phyloP scores from a whole-genome alignment of 2,113 vertebrate genomes.

The Erythrolamprus reginae region DNA sequence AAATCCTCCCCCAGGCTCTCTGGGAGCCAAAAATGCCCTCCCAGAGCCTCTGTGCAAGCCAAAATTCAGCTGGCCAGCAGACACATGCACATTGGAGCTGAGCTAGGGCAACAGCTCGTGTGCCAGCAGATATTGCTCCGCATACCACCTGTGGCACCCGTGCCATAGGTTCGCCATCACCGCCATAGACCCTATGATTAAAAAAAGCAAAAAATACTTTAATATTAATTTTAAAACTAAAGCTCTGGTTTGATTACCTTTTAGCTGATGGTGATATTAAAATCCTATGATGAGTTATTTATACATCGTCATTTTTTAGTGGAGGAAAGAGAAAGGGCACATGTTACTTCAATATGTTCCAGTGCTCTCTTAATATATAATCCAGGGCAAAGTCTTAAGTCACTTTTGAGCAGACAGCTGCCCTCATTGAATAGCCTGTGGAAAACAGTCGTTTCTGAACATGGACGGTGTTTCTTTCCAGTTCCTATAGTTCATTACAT shows the following conservation, averaged over 20 bases:
- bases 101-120: no score
- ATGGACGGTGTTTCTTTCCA: background rate
- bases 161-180: no score
- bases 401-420: background rate
- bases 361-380: background rate
- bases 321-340: background rate
- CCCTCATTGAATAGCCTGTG: background rate
- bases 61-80: no score
- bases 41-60: no score
- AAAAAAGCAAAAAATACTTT: background rate
- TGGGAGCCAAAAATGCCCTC: no score
- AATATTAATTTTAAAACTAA: background rate
- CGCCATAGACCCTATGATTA: background rate
- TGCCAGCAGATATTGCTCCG: no score
- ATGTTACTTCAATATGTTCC: background rate
- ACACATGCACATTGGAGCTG: no score
- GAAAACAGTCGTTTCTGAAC: background rate
- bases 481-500: background rate
- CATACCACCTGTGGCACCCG: no score
- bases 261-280: background rate
- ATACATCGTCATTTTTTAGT: background rate
- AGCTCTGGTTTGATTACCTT: background rate
- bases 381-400: background rate
- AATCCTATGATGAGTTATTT: background rate
- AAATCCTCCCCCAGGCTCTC: no score